Evolutionary conservation across 2,888 invertebrate genomes (phyloP).

Genomic region (Andrena flavipes): DNA sequence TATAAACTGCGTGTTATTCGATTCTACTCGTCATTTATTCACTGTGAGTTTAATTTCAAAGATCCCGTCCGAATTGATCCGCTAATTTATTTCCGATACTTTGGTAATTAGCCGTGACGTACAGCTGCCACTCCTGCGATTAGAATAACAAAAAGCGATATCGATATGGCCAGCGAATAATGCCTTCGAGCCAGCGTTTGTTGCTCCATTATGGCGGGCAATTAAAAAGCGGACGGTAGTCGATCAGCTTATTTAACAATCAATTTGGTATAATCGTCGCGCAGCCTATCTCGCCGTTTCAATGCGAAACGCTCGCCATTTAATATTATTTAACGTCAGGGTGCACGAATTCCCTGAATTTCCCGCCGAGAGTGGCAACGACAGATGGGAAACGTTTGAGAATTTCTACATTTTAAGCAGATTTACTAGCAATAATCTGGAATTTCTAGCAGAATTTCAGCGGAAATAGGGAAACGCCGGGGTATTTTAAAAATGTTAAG

Average conservation of each 20-base stretch:
- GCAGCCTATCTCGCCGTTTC: neutral
- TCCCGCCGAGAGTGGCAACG: too few relatives aligned
- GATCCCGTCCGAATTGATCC: neutral
- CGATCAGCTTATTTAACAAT: neutral
- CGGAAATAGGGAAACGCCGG: too few relatives aligned
- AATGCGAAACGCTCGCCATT: neutral
- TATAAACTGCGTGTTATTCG: neutral
- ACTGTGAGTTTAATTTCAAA: neutral
- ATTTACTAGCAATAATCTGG: too few relatives aligned
- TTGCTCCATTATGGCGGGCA: neutral
- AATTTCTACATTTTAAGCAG: too few relatives aligned
- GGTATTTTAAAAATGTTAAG: too few relatives aligned
- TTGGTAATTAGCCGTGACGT: constrained; percentile 12
- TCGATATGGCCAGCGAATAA: neutral
- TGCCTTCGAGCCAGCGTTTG: neutral
- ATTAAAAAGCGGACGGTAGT: neutral
- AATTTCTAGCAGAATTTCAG: too few relatives aligned
- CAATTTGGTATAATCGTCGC: neutral
- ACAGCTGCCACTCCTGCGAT: neutral
- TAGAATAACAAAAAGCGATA: neutral
- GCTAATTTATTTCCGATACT: constrained; percentile 26
- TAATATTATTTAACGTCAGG: too few relatives aligned
- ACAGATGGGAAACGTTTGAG: too few relatives aligned
- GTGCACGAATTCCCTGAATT: too few relatives aligned
- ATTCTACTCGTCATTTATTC: neutral